Conservation (phyloP, 92 coral and sea anemone genomes). For the Palythoa grandiflora region DNA sequence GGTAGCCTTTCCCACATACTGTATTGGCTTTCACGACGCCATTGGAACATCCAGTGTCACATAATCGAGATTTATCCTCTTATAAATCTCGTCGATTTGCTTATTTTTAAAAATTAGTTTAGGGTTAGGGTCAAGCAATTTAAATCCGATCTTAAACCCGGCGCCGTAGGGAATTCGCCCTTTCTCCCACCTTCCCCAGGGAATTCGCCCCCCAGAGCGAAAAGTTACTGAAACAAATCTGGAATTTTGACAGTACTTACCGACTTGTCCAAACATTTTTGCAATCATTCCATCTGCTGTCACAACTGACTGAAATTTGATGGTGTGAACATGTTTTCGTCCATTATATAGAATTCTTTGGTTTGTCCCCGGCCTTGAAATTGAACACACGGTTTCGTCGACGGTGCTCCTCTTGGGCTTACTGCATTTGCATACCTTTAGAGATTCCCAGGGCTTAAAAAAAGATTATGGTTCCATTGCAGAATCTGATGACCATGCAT, state of each 20-base stretch:
- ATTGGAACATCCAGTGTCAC: too few species aligned
- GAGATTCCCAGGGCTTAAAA: slow-evolving; percentile 1
- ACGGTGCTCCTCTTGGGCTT: slow-evolving; percentile 5
- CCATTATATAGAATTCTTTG: slow-evolving; percentile 7
- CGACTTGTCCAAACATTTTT: slow-evolving; percentile 7
- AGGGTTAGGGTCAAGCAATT: too few species aligned
- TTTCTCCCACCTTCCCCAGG: too few species aligned
- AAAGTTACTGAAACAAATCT: too few species aligned
- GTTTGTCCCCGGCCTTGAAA: background rate
- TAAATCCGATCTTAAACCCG: too few species aligned
- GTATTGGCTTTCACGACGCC: too few species aligned
- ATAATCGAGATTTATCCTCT: too few species aligned
- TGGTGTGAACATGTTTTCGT: slow-evolving; percentile 9
- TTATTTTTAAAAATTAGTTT: too few species aligned
- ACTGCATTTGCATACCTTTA: background rate
- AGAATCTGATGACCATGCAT: slow-evolving; percentile 4
- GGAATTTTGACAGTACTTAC: background rate
- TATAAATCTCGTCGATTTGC: too few species aligned
- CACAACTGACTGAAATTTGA: slow-evolving; percentile 17
- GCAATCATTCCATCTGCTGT: slow-evolving; percentile 25
- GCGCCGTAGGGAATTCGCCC: too few species aligned
- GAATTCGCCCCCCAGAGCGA: too few species aligned
- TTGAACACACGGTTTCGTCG: background rate
- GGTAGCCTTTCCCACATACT: too few species aligned
- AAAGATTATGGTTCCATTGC: background rate